Evolutionary conservation across 2,797 vertebrate genomes (phyloP), one percentile per base, ranked within the genome.

Genomic region (Macropus fuliginosus): DNA sequence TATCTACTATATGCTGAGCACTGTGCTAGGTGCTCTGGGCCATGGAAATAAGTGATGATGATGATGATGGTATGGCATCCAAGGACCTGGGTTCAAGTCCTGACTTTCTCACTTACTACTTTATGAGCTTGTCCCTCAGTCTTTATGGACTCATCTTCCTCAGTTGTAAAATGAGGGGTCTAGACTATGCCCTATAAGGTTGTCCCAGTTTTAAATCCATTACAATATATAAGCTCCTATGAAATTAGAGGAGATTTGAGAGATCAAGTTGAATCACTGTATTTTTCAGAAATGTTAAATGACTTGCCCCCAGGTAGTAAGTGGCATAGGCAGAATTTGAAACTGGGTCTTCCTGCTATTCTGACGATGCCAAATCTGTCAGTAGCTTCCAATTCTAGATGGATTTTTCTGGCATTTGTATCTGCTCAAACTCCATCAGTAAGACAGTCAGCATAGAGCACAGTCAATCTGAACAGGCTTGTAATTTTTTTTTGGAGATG

Each of bases 401-500:
- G 92, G 29, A 40, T 62, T 55, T 81, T 93, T 96, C 56, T 81
- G 13, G 0, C 28, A 95, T n/a, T 94, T 57, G 94, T 62, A 40
- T 96, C 92, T 93, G 91, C 52, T 94, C 4, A 91, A 28, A 91
- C 31, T 94, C 27, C 31, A 95, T 89, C 10, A 74, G 62, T 89
- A 89, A 92, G 50, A 66, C n/a, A 92, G 54, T 27, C 46, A 95
- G n/a, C 21, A 29, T 4, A 95, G 74, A 95, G 93, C 94, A 91
- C 5, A 57, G 14, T 89, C 46, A 57, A 28, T 56, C 13, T 59
- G 74, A 40, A 34, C 90, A 94, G 59, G 74, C 94, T 92, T 59
- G 93, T 50, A 29, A 93, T 18, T 92, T 81, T 62, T 62, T 54
- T 97, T 50, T 50, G 56, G 29, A 95, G 94, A 92, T 93, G 34